Evolutionary conservation across 2,113 vertebrate genomes (phyloP), one percentile per base, ranked within the genome.

Genomic region (Naja naja): DNA sequence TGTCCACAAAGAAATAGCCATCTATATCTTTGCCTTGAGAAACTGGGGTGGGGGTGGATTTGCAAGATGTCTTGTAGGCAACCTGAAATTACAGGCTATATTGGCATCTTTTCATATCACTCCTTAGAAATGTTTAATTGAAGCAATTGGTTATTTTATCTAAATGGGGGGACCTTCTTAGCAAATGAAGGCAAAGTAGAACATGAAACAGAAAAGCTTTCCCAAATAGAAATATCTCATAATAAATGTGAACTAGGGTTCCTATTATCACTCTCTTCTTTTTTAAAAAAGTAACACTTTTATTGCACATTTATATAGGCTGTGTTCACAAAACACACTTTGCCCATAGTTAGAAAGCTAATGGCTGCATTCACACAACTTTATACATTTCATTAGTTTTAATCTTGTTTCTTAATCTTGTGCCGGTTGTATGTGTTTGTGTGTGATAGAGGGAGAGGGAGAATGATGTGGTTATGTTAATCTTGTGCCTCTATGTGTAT

Each of bases 71-170:
- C 94, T 96, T 95, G 3, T 27, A 94, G 92, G 54, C 96, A 96
- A 97, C 93, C 95, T 97, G 95, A 96, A 97, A 97, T 97, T 97
- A 97, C 92, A 96, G 93, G 94, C 90, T 56, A 95, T 96, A 96
- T 96, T 92, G 91, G 89, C 97, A 97, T 97, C 95, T 97, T 52
- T 97, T 96, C 95, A 94, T 97, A 94, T 94, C 97, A 97, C 97
- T 96, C 96, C 94, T 96, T 74, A 52, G 95, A 97, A 97, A 97
- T 92, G 94, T 94, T 97, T 97, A 97, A 98, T 96, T 96, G 96
- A 96, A 97, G 97, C 93, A 96, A 96, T 94, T 96, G 96, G 95
- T 96, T 97, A 97, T 97, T 95, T 95, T 94, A 95, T 93, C 92
- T 94, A 92, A 92, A 34, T 92, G 88, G 58, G 3, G 93, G 96